These are phyloP conservation scores for Strigamia maritima DNA, from an alignment of 2,888 invertebrate genomes.

Conservation along the genomic window DNA sequence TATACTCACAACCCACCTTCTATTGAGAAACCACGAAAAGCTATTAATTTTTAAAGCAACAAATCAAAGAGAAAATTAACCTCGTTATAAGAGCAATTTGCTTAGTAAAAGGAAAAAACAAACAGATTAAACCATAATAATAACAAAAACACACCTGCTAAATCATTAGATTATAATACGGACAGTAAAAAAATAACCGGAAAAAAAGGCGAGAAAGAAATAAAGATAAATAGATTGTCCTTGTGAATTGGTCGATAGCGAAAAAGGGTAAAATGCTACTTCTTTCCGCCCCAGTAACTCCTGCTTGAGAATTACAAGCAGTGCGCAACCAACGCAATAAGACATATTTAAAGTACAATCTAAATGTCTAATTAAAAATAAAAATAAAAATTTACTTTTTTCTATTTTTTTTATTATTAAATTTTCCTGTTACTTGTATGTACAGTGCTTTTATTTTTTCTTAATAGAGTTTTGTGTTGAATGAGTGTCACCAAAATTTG, in stretches of 20 bases:
- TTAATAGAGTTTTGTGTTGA: too few species aligned
- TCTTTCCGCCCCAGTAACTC: background rate
- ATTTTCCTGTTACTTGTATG: background rate
- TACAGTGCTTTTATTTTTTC: too few species aligned
- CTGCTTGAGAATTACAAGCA: constrained; percentile 1
- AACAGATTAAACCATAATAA: background rate
- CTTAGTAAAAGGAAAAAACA: background rate
- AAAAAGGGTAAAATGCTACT: background rate
- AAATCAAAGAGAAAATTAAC: background rate
- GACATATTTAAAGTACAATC: background rate
- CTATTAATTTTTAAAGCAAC: constrained; percentile 12
- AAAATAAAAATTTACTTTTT: background rate
- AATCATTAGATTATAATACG: background rate
- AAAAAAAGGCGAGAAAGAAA: background rate
- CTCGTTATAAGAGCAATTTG: background rate
- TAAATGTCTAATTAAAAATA: background rate
- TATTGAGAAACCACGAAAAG: background rate
- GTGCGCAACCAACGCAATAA: background rate
- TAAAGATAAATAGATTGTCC: constrained; percentile 21
- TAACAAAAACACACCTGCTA: background rate
- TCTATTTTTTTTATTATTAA: too few species aligned
- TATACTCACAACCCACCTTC: background rate
- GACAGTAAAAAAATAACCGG: background rate
- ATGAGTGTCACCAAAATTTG: too few species aligned
- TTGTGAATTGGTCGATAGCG: constrained; percentile 7